These are phyloP conservation scores for Elgaria multicarinata DNA, from an alignment of 2,113 vertebrate genomes.

Conservation along the genomic window DNA sequence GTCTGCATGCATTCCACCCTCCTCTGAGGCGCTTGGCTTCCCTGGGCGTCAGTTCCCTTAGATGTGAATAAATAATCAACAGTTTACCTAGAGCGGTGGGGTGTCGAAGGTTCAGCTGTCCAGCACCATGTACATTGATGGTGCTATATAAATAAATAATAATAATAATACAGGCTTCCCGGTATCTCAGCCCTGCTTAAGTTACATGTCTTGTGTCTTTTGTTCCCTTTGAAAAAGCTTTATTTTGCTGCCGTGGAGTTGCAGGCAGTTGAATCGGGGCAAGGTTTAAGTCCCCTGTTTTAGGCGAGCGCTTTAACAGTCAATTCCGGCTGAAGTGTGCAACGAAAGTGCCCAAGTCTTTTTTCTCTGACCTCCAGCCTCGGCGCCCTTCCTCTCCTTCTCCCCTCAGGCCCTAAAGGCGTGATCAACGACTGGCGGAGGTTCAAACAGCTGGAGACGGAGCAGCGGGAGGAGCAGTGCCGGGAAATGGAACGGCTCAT, in stretches of 20 bases:
- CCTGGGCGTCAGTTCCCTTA: too few relatives aligned
- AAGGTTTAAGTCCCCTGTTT: not conserved
- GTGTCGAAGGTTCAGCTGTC: too few relatives aligned
- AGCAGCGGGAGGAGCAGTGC: constrained; percentile 92
- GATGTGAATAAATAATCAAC: not conserved
- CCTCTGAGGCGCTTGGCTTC: too few relatives aligned
- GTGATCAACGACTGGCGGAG: constrained; percentile 98
- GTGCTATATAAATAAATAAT: too few relatives aligned
- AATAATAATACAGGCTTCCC: too few relatives aligned
- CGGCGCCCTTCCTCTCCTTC: too few relatives aligned
- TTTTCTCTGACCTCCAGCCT: not conserved
- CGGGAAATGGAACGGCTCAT: constrained; percentile 93
- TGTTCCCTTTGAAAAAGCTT: not conserved
- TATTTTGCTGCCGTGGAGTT: not conserved
- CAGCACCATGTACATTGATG: too few relatives aligned
- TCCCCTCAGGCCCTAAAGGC: constrained; percentile 90
- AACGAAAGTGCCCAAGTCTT: not conserved
- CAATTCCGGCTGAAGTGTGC: not conserved
- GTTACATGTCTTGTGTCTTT: not conserved
- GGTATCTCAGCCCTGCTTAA: not conserved
- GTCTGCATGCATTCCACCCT: too few relatives aligned
- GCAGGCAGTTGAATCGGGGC: not conserved
- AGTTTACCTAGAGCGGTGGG: too few relatives aligned
- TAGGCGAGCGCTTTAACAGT: too few relatives aligned
- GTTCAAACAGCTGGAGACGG: constrained; percentile 95